Evolutionary conservation across 1,140 invertebrate genomes (phyloP).

Genomic region (Helicoverpa zea): DNA sequence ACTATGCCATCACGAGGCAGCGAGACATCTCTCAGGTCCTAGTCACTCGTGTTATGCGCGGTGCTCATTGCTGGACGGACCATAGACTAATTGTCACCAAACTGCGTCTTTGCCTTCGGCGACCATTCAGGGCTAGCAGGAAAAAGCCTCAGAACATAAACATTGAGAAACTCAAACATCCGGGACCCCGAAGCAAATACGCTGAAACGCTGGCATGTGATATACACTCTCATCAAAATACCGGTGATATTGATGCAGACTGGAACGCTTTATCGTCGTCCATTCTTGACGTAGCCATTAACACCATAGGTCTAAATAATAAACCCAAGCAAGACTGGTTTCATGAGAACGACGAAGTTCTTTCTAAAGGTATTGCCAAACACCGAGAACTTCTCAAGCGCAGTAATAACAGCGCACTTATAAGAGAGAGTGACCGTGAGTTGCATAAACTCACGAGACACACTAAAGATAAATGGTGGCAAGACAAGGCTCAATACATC

Average conservation of each 20-base stretch:
- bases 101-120: constrained; percentile 47
- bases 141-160: constrained; percentile 37
- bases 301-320: too few relatives aligned
- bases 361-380: too few relatives aligned
- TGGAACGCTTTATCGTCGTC: constrained; percentile 39
- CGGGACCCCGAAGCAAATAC: not conserved
- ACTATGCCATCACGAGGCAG: constrained; percentile 58
- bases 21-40: constrained; percentile 45
- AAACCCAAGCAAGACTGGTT: too few relatives aligned
- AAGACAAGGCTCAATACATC: constrained; percentile 38
- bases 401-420: not conserved
- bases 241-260: not conserved
- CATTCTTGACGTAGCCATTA: not conserved
- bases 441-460: constrained; percentile 47
- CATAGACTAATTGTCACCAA: constrained; percentile 55
- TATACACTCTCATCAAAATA: not conserved
- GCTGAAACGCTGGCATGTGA: too few relatives aligned
- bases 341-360: too few relatives aligned
- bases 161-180: constrained; percentile 42
- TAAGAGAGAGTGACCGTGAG: constrained; percentile 48
- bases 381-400: too few relatives aligned
- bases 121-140: constrained; percentile 39
- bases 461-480: constrained; percentile 58
- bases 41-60: constrained; percentile 61
- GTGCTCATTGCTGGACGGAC: constrained; percentile 59